Evolutionary conservation across 2,888 invertebrate genomes (phyloP), one percentile per base, ranked within the genome.

Genomic region (Frankliniella fusca): DNA sequence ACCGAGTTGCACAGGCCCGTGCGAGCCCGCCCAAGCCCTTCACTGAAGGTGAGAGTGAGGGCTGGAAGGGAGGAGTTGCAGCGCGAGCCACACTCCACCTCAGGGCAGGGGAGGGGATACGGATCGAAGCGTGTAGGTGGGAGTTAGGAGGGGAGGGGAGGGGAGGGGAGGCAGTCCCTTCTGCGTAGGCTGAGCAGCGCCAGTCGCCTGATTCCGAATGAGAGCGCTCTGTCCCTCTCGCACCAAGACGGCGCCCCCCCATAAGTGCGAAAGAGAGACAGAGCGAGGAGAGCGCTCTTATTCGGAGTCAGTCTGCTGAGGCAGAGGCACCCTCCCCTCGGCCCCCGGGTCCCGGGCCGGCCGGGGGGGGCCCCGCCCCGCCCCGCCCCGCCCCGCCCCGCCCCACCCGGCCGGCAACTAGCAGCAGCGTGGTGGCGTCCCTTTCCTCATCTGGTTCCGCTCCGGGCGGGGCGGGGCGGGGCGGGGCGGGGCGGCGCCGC

Each of bases 91-190:
- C 38, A 38, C 38, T 38, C 38, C 38, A 38, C 38, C 38, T 38
- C 38, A 38, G 38, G 3, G 5, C 3, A 38, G 38, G 38, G 38
- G 38, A 38, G 70, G 27, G 27, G 23, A 23, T 76, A 5, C 70
- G 70, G 70, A 76, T 76, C 70, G 70, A 76, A 76, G 23, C 70
- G 23, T 76, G 27, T 76, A 76, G 70, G 70, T 76, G 70, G 70
- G 70, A 12, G n/a, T 23, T 1, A 5, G 54, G 15, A 15, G 38
- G 38, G 38, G 5, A 27, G n/a, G 70, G n/a, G 54, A 11, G 54
- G 38, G 38, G 38, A 38, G 70, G n/a, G 70, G n/a, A 11, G 12
- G 27, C 70, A 27, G 70, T 27, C 70, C 23, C 10, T 11, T n/a
- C 70, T 27, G 27, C 27, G 12, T 23, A 76, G 27, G 70, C 70